Conservation (phyloP, 2,797 vertebrate species). For the Myioborus miniatus region DNA sequence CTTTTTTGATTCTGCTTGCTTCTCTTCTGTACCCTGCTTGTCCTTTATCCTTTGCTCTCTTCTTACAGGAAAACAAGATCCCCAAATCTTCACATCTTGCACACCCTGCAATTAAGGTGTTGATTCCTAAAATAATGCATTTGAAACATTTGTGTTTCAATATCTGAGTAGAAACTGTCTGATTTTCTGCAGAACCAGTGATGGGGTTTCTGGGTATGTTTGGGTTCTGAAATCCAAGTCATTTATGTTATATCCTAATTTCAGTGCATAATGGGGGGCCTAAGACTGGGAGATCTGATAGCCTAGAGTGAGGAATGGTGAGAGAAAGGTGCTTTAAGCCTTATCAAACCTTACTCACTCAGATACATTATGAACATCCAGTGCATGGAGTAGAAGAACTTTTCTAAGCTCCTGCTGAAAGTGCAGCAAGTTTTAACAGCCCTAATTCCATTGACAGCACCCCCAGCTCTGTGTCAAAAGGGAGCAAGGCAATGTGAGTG, state of each 20-base stretch:
- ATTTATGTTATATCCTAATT: neutral
- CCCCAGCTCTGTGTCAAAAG: neutral
- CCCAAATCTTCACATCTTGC: neutral
- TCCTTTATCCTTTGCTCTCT: neutral
- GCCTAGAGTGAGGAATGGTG: neutral
- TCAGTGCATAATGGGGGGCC: neutral
- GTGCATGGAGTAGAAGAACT: neutral
- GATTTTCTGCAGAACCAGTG: neutral
- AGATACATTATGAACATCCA: no score
- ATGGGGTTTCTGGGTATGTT: neutral
- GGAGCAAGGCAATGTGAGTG: neutral
- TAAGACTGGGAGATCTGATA: neutral
- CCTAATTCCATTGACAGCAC: neutral
- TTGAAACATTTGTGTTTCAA: neutral
- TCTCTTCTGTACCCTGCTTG: neutral
- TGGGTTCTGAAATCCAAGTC: neutral
- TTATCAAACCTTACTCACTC: neutral
- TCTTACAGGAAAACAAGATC: neutral
- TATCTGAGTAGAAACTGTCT: neutral
- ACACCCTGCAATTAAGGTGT: neutral
- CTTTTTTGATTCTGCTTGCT: neutral
- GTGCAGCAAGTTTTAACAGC: neutral
- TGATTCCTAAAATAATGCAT: neutral
- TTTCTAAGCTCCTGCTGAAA: neutral
- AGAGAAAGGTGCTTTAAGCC: neutral